Conservation (phyloP, 2,113 vertebrate genomes). For the Sprattus sprattus region DNA sequence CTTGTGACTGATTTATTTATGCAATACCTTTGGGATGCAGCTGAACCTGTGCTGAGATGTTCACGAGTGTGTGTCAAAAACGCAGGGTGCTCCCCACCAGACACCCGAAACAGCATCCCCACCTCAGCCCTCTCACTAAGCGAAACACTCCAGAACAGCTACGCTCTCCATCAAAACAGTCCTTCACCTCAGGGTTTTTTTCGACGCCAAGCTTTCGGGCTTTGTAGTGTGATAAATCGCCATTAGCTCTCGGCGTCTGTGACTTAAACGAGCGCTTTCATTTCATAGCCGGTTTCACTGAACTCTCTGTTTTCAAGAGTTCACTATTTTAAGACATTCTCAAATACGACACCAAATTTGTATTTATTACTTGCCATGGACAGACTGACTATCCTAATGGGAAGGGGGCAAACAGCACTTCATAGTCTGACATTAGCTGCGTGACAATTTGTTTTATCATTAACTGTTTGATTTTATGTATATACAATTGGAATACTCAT, state of each 20-base stretch:
- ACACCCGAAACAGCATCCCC: not conserved
- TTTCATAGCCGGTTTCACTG: not conserved
- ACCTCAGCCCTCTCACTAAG: not conserved
- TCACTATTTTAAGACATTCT: not conserved
- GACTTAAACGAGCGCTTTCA: not conserved
- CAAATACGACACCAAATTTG: not conserved
- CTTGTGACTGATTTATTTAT: not conserved
- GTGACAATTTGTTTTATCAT: not conserved
- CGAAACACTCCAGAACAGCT: not conserved
- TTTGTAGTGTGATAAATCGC: not conserved
- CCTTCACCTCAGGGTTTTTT: not conserved
- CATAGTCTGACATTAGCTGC: not conserved
- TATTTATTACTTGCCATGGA: not conserved
- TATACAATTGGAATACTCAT: not conserved
- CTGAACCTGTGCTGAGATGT: not conserved
- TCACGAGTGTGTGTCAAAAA: not conserved
- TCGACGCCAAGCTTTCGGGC: not conserved
- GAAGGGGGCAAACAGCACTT: not conserved
- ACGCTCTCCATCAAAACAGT: not conserved
- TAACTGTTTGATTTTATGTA: not conserved
- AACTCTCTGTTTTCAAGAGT: not conserved
- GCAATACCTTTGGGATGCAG: not conserved
- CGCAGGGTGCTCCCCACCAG: not conserved
- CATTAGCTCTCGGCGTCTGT: not conserved
- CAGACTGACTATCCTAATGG: not conserved